Conservation (phyloP, 2,113 vertebrate genomes). For the cattle (Bos taurus) region ARS-UCD2.0 NC_037337.1:21414501-21415000, state of each 20-base stretch:
- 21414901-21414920: conserved; percentile 79
- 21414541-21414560: conserved; percentile 50
- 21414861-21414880: conserved; percentile 82
- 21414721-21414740: not conserved
- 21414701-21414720: not conserved
- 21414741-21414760: conserved; percentile 52
- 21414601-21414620: conserved; percentile 18
- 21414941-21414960: conserved; percentile 67
- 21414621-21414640: not conserved
- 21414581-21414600: conserved; percentile 19
- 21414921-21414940: conserved; percentile 75
- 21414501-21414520: not conserved
- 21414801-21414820: conserved; percentile 75
- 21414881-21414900: conserved; percentile 83
- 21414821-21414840: conserved; percentile 80
- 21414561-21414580: conserved; percentile 13
- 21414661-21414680: conserved; percentile 25
- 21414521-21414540: conserved; percentile 11
- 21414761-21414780: conserved; percentile 67
- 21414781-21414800: conserved; percentile 79
- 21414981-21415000: not conserved
- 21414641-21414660: conserved; percentile 1
- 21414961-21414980: not conserved
- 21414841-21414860: conserved; percentile 78
- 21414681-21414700: conserved; percentile 5